These are phyloP conservation scores for Plectrocnemia conspersa DNA, from an alignment of 1,140 invertebrate species.

Conservation along the genomic window DNA sequence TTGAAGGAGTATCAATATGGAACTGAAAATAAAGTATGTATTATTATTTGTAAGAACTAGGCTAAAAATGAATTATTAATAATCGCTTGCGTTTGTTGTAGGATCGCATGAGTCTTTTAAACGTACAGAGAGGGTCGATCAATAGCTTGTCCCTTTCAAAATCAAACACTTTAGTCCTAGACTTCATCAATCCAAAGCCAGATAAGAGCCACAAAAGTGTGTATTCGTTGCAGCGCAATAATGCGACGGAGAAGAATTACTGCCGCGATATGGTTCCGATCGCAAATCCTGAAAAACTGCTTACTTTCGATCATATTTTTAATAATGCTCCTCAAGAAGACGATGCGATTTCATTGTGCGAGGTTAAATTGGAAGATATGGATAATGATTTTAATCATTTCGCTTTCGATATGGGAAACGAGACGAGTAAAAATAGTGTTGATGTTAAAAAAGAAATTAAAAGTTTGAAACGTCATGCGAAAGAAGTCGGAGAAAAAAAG, in stretches of 20 bases:
- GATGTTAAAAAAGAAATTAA: slow-evolving; percentile 2
- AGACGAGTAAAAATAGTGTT: background rate
- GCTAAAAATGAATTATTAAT: background rate
- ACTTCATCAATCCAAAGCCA: background rate
- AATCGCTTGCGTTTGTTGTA: background rate
- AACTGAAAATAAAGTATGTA: slow-evolving; percentile 1
- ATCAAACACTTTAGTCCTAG: too few relatives aligned
- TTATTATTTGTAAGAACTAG: background rate
- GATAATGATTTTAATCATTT: background rate
- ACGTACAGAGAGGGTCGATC: too few relatives aligned
- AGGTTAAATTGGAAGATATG: background rate
- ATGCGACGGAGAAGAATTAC: background rate
- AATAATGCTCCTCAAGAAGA: background rate
- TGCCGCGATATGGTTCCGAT: background rate
- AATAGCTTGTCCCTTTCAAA: background rate
- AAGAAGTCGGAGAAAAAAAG: slow-evolving; percentile 5
- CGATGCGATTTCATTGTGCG: background rate
- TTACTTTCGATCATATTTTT: background rate
- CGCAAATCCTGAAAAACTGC: background rate
- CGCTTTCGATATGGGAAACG: background rate
- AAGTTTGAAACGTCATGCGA: background rate
- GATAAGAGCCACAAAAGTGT: background rate
- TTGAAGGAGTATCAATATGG: background rate
- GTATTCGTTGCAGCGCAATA: background rate
- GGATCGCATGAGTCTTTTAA: background rate